Evolutionary conservation across 1,140 invertebrate genomes (phyloP).

Genomic region (Drosophila mayri): DNA sequence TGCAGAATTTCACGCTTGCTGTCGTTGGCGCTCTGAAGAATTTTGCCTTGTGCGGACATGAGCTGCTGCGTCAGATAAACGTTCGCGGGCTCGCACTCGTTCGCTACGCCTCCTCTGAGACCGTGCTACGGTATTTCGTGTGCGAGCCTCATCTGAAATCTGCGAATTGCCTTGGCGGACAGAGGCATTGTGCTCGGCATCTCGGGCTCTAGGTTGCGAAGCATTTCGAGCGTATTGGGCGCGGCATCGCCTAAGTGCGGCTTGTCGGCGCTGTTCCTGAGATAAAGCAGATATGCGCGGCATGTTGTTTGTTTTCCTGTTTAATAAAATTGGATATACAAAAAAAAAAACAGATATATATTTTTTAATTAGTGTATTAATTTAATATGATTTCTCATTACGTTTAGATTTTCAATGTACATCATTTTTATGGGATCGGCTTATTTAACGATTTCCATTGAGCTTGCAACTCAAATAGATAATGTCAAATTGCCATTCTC

Average conservation of each 20-base stretch:
- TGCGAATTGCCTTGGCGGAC: background rate
- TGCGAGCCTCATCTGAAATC: background rate
- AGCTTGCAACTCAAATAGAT: too few relatives aligned
- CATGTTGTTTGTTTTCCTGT: too few relatives aligned
- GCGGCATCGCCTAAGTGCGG: background rate
- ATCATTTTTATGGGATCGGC: too few relatives aligned
- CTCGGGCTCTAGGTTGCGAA: background rate
- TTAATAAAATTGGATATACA: too few relatives aligned
- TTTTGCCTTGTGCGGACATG: background rate
- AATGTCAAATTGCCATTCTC: too few relatives aligned
- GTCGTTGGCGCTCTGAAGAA: too few relatives aligned
- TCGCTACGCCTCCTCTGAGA: background rate
- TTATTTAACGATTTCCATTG: too few relatives aligned
- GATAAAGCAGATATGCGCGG: background rate
- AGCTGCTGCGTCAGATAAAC: background rate
- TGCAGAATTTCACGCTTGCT: too few relatives aligned
- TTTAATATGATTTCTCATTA: too few relatives aligned
- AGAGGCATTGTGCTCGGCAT: background rate
- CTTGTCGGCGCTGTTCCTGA: background rate
- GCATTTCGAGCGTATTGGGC: background rate
- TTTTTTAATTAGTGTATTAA: too few relatives aligned
- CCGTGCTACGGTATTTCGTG: background rate
- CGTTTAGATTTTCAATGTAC: too few relatives aligned
- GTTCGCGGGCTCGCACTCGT: background rate
- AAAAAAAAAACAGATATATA: too few relatives aligned